Conservation (phyloP, 2,888 invertebrate genomes). For the Oscheius myriophilus region DNA sequence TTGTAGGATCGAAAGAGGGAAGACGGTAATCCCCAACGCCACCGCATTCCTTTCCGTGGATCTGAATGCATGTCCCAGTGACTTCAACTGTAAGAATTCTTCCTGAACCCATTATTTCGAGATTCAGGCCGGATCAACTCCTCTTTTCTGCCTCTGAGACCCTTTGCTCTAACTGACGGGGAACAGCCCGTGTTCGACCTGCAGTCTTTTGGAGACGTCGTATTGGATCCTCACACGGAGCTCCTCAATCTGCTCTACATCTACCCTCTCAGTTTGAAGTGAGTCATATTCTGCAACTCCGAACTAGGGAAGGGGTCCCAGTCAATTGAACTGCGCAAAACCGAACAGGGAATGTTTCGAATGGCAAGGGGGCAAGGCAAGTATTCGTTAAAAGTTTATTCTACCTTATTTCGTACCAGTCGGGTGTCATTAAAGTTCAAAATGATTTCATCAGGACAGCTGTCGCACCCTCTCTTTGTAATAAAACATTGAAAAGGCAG, state of each 20-base stretch:
- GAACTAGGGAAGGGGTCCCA: no score
- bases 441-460: no score
- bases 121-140: constrained; percentile 83
- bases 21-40: constrained; percentile 47
- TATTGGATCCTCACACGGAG: constrained; percentile 82
- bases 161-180: constrained; percentile 32
- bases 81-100: constrained; percentile 39
- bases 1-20: constrained; percentile 49
- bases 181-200: constrained; percentile 81
- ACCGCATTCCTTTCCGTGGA: constrained; percentile 42
- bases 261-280: constrained; percentile 79
- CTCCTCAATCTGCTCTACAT: constrained; percentile 90
- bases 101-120: background rate
- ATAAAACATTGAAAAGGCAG: no score
- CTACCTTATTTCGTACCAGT: no score
- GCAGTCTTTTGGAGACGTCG: constrained; percentile 78
- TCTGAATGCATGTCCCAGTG: constrained; percentile 32
- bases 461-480: no score
- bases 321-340: no score
- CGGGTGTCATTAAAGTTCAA: no score
- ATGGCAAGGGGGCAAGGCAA: no score
- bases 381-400: no score
- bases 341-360: no score
- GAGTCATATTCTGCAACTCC: no score
- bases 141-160: constrained; percentile 80